Conservation (phyloP, 2,797 vertebrate species). For the Pseudochirops corinnae region DNA sequence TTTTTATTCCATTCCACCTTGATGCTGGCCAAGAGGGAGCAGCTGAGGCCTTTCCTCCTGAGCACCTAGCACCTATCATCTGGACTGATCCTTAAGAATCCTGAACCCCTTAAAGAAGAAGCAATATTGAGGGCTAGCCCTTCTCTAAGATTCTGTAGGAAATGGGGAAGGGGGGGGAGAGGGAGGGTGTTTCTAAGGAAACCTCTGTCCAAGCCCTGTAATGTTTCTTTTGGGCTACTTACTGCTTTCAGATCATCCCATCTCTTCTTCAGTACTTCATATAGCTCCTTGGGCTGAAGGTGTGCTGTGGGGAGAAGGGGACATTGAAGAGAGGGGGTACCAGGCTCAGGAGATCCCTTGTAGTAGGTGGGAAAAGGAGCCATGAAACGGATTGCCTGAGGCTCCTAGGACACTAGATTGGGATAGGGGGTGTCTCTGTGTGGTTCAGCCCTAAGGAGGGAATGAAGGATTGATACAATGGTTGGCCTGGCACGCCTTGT, state of each 20-base stretch:
- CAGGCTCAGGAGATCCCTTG: neutral
- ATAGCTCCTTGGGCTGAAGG: slow-evolving; percentile 66
- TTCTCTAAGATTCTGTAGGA: neutral
- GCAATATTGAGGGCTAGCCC: fast-evolving
- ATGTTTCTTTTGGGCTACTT: neutral
- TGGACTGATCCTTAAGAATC: neutral
- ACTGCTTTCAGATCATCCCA: slow-evolving; percentile 82
- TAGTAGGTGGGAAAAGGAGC: neutral
- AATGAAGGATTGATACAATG: no score
- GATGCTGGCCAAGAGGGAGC: neutral
- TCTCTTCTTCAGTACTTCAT: slow-evolving; percentile 72
- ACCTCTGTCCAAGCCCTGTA: no score
- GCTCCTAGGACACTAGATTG: neutral
- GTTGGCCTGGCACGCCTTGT: neutral
- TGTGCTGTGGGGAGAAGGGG: slow-evolving; percentile 72
- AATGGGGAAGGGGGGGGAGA: fast-evolving
- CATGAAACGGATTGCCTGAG: fast-evolving
- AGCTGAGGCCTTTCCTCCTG: neutral
- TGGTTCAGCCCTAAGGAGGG: neutral
- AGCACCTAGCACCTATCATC: neutral
- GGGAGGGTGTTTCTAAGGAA: neutral
- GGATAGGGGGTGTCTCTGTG: neutral
- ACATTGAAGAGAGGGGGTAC: neutral
- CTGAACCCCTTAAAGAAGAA: neutral
- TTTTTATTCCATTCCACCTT: neutral